Conservation (phyloP, 2,888 invertebrate species). For the Spilosoma lubricipeda region DNA sequence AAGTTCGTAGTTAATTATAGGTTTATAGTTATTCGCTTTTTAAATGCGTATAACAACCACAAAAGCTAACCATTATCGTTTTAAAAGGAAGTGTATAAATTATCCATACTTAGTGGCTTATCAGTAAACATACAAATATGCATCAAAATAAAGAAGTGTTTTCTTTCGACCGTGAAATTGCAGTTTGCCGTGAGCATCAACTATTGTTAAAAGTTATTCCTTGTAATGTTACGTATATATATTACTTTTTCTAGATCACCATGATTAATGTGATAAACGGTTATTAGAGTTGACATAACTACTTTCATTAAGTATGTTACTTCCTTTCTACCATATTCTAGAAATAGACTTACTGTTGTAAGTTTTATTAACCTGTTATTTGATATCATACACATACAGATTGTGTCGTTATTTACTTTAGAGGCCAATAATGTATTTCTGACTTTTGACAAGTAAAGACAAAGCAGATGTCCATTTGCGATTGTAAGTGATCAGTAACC, state of each 20-base stretch:
- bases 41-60: slow-evolving; percentile 80
- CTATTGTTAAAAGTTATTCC: slow-evolving; percentile 45
- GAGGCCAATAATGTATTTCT: neutral
- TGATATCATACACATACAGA: neutral
- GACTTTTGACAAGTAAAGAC: neutral
- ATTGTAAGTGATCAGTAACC: neutral
- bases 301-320: neutral
- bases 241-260: slow-evolving; percentile 23
- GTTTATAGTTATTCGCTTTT: slow-evolving; percentile 83
- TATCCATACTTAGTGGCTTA: slow-evolving; percentile 73
- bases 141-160: slow-evolving; percentile 74
- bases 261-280: neutral
- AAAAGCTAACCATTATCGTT: slow-evolving; percentile 83
- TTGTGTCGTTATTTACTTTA: neutral
- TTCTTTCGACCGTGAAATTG: slow-evolving; percentile 73
- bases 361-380: neutral
- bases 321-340: neutral
- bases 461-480: no score
- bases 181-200: slow-evolving; percentile 57
- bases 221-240: slow-evolving; percentile 39
- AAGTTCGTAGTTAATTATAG: slow-evolving; percentile 85
- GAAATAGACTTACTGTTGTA: neutral
- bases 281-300: neutral
- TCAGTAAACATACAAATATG: slow-evolving; percentile 74
- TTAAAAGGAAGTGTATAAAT: slow-evolving; percentile 82